Base-by-base conservation (phyloP, 2,888 invertebrate genomes). In the Melinaea marsaeus region DNA sequence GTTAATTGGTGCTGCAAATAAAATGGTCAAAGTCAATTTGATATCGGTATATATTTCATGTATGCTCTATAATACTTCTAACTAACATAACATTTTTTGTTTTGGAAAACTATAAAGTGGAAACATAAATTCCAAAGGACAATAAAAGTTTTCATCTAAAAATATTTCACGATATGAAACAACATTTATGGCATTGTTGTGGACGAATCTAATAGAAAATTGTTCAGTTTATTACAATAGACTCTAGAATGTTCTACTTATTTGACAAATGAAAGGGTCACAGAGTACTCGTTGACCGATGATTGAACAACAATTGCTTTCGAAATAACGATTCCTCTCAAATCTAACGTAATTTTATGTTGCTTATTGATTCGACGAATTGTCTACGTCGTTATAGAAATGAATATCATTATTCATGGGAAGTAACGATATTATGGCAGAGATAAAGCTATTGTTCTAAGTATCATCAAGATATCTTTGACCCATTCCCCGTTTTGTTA, bases 261-360 rank as follows among this genome's bases (percentile, higher is more conserved):
- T 79, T 78, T 85, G 84, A 84, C 83, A 81, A 83, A 85, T 84
- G 81, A 73, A 76, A 74, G 72, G 78, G 74, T 80, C 79, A 71
- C 70, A 72, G 74, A 71, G 77, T 74, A 71, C 72, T 75, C 71
- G 71, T 73, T 73, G 72, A 65, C 72, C 70, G 72, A 79, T 79
- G 78, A 79, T 81, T 76, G 74, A 73, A 68, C 68, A 72, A 74
- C 75, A 79, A 76, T 77, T 65, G 70, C 51, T 68, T 71, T 65
- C 60, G 68, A 75, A 74, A 74, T 72, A 70, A 74, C 74, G 71
- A 72, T 72, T 69, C 71, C 69, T 75, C 71, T 75, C 71, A 70
- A 72, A 74, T 76, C 75, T 84, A 79, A 78, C 73, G 74, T 79
- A 79, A 82, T 77, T 75, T 72, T 63, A 70, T 72, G 78, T 78